Evolutionary conservation across 2,888 invertebrate genomes (phyloP).

Genomic region (Platynereis dumerilii): DNA sequence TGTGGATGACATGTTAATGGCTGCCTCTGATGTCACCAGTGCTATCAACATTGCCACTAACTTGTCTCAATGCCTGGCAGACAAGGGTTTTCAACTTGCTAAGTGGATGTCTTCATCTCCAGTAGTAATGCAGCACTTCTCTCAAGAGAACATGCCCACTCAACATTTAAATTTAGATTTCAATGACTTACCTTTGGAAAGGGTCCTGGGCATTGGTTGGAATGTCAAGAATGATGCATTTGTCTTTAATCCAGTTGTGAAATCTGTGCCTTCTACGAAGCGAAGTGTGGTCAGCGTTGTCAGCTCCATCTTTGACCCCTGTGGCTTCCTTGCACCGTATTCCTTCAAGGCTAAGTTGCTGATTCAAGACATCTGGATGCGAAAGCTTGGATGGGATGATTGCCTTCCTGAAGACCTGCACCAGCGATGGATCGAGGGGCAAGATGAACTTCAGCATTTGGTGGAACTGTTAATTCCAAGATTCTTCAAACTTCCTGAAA

Average conservation of each 20-base stretch:
- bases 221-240: too few relatives aligned
- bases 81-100: conserved; percentile 31
- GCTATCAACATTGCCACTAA: conserved; percentile 21
- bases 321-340: conserved; percentile 39
- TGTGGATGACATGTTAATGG: conserved; percentile 34
- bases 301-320: conserved; percentile 33
- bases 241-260: conserved; percentile 16
- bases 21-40: conserved; percentile 8
- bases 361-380: conserved; percentile 37
- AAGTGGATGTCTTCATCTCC: conserved; percentile 35
- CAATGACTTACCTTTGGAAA: conserved; percentile 25
- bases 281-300: too few relatives aligned
- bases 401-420: conserved; percentile 33
- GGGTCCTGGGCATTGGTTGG: too few relatives aligned
- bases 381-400: conserved; percentile 37
- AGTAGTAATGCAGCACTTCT: conserved; percentile 37
- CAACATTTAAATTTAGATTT: conserved; percentile 26
- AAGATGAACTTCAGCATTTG: neutral
- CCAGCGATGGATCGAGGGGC: conserved; percentile 36
- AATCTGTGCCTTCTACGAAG: too few relatives aligned
- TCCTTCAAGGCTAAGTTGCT: conserved; percentile 36
- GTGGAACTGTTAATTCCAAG: conserved; percentile 7
- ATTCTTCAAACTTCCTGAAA: conserved; percentile 17
- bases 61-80: conserved; percentile 15
- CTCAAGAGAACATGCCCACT: conserved; percentile 29